phyloP scores from a whole-genome alignment of 2,888 invertebrate species.

The Sphaeridia pumilis region DNA sequence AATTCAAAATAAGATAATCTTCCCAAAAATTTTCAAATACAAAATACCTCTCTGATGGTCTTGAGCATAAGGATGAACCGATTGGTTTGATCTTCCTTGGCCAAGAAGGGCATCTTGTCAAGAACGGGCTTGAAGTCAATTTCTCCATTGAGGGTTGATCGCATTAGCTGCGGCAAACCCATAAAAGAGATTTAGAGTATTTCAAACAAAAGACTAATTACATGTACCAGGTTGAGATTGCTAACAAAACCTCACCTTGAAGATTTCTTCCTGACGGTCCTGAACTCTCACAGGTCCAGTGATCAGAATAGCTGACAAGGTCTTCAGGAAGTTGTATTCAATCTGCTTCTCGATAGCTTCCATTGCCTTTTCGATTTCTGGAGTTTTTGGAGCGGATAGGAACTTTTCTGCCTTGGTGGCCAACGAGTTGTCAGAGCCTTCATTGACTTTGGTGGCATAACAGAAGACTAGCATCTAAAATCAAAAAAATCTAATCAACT shows the following conservation, averaged over 20 bases:
- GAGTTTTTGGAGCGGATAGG: conserved; percentile 22
- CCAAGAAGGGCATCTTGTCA: conserved; percentile 26
- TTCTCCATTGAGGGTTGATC: conserved; percentile 28
- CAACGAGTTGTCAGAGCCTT: conserved; percentile 19
- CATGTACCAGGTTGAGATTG: neutral
- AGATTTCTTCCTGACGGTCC: conserved; percentile 27
- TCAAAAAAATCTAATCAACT: too few relatives aligned
- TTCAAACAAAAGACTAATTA: neutral
- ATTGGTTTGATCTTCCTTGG: conserved; percentile 30
- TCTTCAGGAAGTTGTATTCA: conserved; percentile 31
- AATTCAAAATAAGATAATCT: neutral
- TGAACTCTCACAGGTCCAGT: conserved; percentile 30
- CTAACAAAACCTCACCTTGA: conserved; percentile 16
- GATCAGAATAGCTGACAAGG: conserved; percentile 29
- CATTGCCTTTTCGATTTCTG: conserved; percentile 26
- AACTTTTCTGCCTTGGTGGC: conserved; percentile 30
- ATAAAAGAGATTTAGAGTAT: neutral
- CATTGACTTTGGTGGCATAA: neutral
- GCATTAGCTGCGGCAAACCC: conserved; percentile 23
- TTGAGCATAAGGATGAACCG: conserved; percentile 28
- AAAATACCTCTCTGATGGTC: conserved; percentile 27
- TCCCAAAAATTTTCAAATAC: neutral
- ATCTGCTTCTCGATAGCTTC: conserved; percentile 25
- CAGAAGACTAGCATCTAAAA: too few relatives aligned
- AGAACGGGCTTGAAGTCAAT: conserved; percentile 32